Conservation (phyloP, 2,888 invertebrate genomes). For the Rhodophaea formosa region DNA sequence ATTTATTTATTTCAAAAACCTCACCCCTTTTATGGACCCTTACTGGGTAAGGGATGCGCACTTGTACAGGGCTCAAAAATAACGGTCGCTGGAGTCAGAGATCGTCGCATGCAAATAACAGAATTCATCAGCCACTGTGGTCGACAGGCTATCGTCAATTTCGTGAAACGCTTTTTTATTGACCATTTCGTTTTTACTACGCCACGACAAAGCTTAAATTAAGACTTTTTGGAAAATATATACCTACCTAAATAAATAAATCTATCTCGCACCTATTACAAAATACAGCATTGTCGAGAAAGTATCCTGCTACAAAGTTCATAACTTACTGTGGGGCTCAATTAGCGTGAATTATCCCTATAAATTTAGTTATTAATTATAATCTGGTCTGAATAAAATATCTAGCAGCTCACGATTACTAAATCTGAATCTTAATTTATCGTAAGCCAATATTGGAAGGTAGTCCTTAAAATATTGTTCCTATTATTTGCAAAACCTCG, state of each 20-base stretch:
- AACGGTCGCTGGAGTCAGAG: conserved; percentile 5
- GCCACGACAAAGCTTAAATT: no score
- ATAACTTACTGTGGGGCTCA: no score
- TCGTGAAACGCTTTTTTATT: not conserved
- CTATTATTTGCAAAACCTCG: not conserved
- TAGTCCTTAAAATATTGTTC: conserved; percentile 1
- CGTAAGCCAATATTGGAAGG: not conserved
- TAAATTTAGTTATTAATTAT: no score
- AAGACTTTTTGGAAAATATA: no score
- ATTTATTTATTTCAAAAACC: not conserved
- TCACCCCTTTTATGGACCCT: conserved; percentile 5
- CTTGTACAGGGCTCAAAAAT: conserved; percentile 14
- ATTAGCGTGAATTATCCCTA: no score
- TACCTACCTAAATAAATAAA: no score
- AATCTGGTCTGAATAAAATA: no score
- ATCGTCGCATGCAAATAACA: conserved; percentile 8
- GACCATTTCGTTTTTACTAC: not conserved
- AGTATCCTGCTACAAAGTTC: no score
- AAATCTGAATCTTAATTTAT: not conserved
- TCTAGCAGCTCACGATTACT: no score
- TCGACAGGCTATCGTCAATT: not conserved
- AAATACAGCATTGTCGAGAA: no score
- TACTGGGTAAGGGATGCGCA: conserved; percentile 18
- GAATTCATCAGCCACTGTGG: conserved; percentile 4
- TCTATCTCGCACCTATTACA: no score